Percentiles rank a stretch among this genome's conserved stretches.
phyloP scores from a whole-genome alignment of 2,888 invertebrate species.

The Limnephilus lunatus region DNA sequence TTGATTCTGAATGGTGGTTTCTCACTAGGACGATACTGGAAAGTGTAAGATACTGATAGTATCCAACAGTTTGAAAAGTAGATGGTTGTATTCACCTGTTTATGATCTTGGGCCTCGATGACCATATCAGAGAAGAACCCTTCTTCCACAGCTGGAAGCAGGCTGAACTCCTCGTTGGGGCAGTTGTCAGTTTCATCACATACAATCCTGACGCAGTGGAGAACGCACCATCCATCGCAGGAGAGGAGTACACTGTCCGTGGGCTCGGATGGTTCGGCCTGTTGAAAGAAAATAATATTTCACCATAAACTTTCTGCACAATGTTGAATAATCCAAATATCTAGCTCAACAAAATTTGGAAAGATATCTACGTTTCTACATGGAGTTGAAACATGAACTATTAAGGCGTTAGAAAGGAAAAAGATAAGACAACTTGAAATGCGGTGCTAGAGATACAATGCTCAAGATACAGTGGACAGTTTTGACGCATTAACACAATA shows the following conservation, averaged over 20 bases:
- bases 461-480: no score
- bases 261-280: slow-evolving; percentile 76
- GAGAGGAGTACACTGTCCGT: slow-evolving; percentile 77
- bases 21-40: not conserved
- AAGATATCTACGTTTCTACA: not conserved
- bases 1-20: not conserved
- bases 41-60: no score
- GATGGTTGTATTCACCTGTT: slow-evolving; percentile 71
- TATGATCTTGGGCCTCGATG: slow-evolving; percentile 75
- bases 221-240: slow-evolving; percentile 80
- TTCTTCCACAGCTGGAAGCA: slow-evolving; percentile 81
- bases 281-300: slow-evolving; percentile 9
- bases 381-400: no score
- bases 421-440: no score
- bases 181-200: slow-evolving; percentile 73
- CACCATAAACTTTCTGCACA: not conserved
- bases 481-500: no score
- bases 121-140: slow-evolving; percentile 81
- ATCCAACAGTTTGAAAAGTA: not conserved
- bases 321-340: not conserved
- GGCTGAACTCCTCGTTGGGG: slow-evolving; percentile 78
- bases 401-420: no score
- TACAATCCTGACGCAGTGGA: slow-evolving; percentile 79
- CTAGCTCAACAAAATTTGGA: not conserved
- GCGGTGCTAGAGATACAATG: no score